Conservation (phyloP, 1,140 invertebrate genomes). For the Cryptotermes secundus region DNA sequence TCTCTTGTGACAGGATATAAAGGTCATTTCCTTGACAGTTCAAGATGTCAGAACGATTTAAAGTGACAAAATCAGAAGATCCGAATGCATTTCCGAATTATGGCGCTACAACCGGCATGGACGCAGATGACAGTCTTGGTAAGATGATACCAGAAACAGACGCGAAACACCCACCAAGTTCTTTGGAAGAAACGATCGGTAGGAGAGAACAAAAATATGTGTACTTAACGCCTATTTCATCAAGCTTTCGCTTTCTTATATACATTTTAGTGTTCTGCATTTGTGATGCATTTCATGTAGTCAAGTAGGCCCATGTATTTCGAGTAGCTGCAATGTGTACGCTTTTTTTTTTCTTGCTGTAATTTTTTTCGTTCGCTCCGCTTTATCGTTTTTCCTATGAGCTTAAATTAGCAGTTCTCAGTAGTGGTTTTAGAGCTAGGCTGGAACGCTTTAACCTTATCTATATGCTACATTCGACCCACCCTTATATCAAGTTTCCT, state of each 20-base stretch:
- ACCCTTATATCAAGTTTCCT: no score
- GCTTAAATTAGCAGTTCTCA: no score
- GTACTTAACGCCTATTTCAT: neutral
- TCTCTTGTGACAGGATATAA: no score
- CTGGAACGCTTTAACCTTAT: no score
- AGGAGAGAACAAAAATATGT: slow-evolving; percentile 21
- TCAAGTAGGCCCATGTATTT: neutral
- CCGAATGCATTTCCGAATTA: slow-evolving; percentile 28
- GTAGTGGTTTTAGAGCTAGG: no score
- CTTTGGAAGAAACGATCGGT: slow-evolving; percentile 30
- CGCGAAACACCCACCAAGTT: slow-evolving; percentile 24
- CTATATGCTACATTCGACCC: no score
- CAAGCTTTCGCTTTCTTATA: neutral
- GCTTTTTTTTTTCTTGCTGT: neutral
- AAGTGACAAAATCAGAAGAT: slow-evolving; percentile 31
- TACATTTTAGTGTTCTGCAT: neutral
- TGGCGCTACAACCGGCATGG: slow-evolving; percentile 30
- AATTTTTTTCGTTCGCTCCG: neutral
- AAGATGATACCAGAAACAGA: slow-evolving; percentile 27
- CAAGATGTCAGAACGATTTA: slow-evolving; percentile 31
- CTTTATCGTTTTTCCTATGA: no score
- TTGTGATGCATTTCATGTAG: neutral
- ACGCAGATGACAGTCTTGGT: slow-evolving; percentile 27
- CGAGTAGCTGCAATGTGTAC: neutral
- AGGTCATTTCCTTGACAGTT: no score